Percentiles rank a stretch among this genome's conserved stretches.
Conservation (phyloP, 23 tunicate species). For the Phallusia fumigata region DNA sequence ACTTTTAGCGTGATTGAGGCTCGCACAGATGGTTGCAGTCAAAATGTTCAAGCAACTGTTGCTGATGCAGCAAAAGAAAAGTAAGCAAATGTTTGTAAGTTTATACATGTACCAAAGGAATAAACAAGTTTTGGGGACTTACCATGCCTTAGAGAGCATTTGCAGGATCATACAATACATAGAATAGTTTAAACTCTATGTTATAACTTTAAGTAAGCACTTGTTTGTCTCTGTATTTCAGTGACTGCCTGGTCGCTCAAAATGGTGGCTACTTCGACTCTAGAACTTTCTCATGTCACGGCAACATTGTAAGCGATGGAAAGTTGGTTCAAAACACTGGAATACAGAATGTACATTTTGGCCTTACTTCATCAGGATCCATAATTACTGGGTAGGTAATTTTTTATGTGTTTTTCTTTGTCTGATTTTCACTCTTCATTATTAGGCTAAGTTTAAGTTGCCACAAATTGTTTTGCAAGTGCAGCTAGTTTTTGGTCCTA, state of each 20-base stretch:
- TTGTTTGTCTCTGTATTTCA: too few relatives aligned
- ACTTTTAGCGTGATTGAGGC: slow-evolving; percentile 76
- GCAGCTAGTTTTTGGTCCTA: not conserved
- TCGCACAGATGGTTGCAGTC: slow-evolving; percentile 28
- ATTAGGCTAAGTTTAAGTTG: too few relatives aligned
- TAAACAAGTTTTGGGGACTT: too few relatives aligned
- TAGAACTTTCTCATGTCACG: slow-evolving; percentile 47
- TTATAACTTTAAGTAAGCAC: too few relatives aligned
- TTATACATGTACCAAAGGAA: too few relatives aligned
- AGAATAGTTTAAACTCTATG: too few relatives aligned
- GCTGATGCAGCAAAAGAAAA: slow-evolving; percentile 36
- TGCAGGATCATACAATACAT: too few relatives aligned
- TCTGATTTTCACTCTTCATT: too few relatives aligned
- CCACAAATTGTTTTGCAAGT: too few relatives aligned
- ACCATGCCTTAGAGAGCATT: too few relatives aligned
- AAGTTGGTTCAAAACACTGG: slow-evolving; percentile 25
- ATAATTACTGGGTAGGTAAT: slow-evolving; percentile 54
- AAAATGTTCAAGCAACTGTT: slow-evolving; percentile 46
- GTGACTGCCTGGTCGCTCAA: slow-evolving; percentile 75
- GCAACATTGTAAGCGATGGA: slow-evolving; percentile 70
- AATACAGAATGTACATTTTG: slow-evolving; percentile 69
- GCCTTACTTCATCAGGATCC: slow-evolving; percentile 50
- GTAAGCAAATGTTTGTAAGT: slow-evolving; percentile 7
- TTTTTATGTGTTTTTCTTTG: not conserved
- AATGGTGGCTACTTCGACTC: slow-evolving; percentile 79